These are phyloP conservation scores for Stegophylla sp. DNA, from an alignment of 2,888 invertebrate genomes.

Conservation along the genomic window DNA sequence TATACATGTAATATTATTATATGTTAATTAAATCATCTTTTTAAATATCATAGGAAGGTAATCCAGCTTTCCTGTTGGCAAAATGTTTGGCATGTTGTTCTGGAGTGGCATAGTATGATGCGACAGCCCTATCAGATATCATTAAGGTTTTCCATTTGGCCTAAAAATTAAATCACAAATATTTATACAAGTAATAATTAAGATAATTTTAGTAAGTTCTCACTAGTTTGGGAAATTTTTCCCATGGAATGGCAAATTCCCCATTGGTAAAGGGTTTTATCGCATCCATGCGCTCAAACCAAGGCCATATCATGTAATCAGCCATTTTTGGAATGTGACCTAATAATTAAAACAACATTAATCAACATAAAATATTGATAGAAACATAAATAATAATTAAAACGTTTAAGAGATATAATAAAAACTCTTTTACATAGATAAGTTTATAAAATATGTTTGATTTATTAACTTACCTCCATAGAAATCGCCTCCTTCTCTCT, in stretches of 20 bases:
- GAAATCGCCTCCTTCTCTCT: slow-evolving; percentile 72
- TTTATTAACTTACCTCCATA: slow-evolving; percentile 66
- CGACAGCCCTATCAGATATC: slow-evolving; percentile 75
- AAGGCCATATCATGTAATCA: slow-evolving; percentile 87
- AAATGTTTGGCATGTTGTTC: slow-evolving; percentile 78
- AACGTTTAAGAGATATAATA: background rate
- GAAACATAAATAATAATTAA: background rate
- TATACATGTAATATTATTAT: background rate
- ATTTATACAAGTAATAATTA: slow-evolving; percentile 2
- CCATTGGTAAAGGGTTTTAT: slow-evolving; percentile 71
- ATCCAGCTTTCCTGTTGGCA: slow-evolving; percentile 72
- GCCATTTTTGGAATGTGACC: slow-evolving; percentile 78
- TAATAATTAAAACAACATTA: slow-evolving; percentile 35
- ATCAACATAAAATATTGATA: background rate
- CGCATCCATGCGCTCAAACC: slow-evolving; percentile 76
- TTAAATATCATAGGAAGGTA: slow-evolving; percentile 71
- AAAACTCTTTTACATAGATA: background rate
- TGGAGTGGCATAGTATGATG: slow-evolving; percentile 71
- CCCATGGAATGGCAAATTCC: slow-evolving; percentile 72
- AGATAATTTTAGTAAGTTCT: slow-evolving; percentile 61
- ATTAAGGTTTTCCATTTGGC: slow-evolving; percentile 75
- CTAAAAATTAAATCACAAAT: slow-evolving; percentile 66
- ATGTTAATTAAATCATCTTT: background rate
- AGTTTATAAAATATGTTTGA: background rate
- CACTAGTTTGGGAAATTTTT: slow-evolving; percentile 73